Evolutionary conservation across 2,888 invertebrate species (phyloP), one percentile per base, ranked within the genome.

Genomic region (Ormyrus thymus): DNA sequence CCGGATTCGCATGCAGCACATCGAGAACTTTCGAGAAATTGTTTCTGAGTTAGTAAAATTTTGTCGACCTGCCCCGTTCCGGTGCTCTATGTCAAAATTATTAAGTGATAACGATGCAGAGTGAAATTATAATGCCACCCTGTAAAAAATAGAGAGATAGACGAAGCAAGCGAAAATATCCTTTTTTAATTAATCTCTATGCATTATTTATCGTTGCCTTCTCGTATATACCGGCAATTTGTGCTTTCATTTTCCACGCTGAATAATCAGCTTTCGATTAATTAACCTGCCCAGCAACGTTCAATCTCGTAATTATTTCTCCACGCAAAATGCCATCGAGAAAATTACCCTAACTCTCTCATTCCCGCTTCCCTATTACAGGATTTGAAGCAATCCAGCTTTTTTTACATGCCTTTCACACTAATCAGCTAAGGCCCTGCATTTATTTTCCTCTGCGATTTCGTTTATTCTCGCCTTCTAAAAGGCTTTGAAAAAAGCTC

Each of bases 241-340:
- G 61, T 68, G 66, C 66, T 72, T 68, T 77, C 48, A 77, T 77
- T 71, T 71, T 77, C 65, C 43, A 55, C 48, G 72, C 77, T 61
- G 78, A 78, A 77, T 77, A 77, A 72, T 77, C 72, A 77, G 61
- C 66, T 77, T 71, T 61, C 48, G 72, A 77, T 72, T 77, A 77
- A 77, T 72, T 77, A 77, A 61, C 58, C 8, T 11, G 48, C 7
- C 70, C 29, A 11, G 13, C n/a, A 11, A 46, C 29, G 13, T 46
- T 75, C 53, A 53, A 53, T 61, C 55, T n/a, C 61, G 50, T 15
- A 53, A 68, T 68, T 58, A 75, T 68, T 29, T 29, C 29, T 68
- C 11, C 50, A 29, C n/a, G 7, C 46, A 61, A 51, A 68, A 73
- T 13, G 68, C 53, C 13, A 46, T 43, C 48, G 64, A 13, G 58